Evolutionary conservation across 2,888 invertebrate genomes (phyloP), one percentile per base, ranked within the genome.

Genomic region (Lasioglossum leucozonium): DNA sequence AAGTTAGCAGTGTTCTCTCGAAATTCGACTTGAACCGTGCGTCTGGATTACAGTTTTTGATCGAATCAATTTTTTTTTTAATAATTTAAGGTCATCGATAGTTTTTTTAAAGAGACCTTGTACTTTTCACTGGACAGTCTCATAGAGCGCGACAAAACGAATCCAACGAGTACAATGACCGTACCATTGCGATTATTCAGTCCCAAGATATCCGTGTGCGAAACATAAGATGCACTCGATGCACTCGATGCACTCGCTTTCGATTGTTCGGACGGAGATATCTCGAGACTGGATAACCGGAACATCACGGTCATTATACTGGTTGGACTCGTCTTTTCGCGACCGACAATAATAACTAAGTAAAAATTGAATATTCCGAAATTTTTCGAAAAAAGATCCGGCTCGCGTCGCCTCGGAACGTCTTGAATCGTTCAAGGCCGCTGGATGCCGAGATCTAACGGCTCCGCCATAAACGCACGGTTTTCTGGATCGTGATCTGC

Each of bases 401-500:
- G 1, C 11, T 13, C 58, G 4, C n/a, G 11, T n/a, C 30, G 16
- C 13, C 26, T 6, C 22, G 51, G 22, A 51, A 51, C 51, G 18
- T 16, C 13, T 58, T 13, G 62, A 62, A 30, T 62, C 30, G 26
- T 30, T 62, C 30, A 62, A 62, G 62, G 30, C 16, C 30, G 62
- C 30, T 62, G 62, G 26, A 16, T 30, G 30, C 5, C 62, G 62
- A 62, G 58, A 34, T 65, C 55, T 51, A 76, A 75, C 26, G 40
- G 71, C 42, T 4, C 11, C 16, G 13, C 47, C 62, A 65, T 65
- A 65, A 65, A 65, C 34, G 71, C 51, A 16, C n/a, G 22, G 47
- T 58, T 13, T 72, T 58, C 47, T 47, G 42, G 30, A 30, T 71
- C 44, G 37, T 30, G 67, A 78, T 78, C 51, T n/a, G n/a, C 78